These are phyloP conservation scores for Nephrotoma appendiculata DNA, from an alignment of 2,888 invertebrate genomes.

Conservation along the genomic window DNA sequence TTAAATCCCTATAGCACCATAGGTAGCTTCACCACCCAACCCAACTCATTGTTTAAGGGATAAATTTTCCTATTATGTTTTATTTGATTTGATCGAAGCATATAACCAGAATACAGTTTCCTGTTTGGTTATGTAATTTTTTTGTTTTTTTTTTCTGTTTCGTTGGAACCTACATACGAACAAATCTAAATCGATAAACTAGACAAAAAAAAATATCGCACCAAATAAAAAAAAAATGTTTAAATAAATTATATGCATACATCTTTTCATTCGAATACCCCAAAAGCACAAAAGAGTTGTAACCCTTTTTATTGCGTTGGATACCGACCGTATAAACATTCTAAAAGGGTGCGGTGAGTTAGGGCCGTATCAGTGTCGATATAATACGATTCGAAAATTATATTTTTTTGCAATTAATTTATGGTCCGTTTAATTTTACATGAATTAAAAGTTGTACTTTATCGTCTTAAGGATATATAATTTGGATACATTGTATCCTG, in stretches of 20 bases:
- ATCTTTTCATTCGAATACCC: neutral
- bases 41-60: neutral
- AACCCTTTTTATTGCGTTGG: neutral
- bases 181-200: neutral
- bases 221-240: neutral
- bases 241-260: neutral
- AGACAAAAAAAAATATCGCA: neutral
- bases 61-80: neutral
- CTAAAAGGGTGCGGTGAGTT: neutral
- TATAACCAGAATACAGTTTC: neutral
- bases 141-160: neutral
- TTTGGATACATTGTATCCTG: neutral
- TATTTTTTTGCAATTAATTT: neutral
- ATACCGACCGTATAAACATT: neutral
- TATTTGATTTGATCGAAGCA: neutral
- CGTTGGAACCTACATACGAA: neutral
- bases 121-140: neutral
- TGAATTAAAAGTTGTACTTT: neutral
- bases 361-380: neutral
- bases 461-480: neutral
- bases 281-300: neutral
- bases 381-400: neutral
- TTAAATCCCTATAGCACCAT: neutral
- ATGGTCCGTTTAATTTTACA: neutral
- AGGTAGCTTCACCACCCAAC: neutral